These are phyloP conservation scores for Autographa pulchrina DNA, from an alignment of 2,888 invertebrate species.

Conservation along the genomic window DNA sequence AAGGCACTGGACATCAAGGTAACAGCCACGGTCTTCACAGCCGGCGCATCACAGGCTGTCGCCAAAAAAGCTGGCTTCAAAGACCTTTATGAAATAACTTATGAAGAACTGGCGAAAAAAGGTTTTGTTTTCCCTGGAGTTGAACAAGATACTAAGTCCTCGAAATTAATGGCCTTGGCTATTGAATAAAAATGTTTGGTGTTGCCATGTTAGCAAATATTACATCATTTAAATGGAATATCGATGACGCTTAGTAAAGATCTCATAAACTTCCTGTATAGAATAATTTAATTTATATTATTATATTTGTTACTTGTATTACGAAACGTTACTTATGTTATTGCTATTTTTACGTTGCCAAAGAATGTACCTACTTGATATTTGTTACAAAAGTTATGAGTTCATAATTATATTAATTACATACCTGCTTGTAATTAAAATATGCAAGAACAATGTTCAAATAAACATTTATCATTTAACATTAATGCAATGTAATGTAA, in stretches of 20 bases:
- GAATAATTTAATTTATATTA: no score
- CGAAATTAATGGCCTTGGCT: conserved; percentile 82
- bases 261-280: neutral
- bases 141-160: conserved; percentile 78
- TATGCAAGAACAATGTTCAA: no score
- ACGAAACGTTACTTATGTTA: neutral
- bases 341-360: neutral
- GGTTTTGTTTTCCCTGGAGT: conserved; percentile 82
- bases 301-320: neutral
- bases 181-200: conserved; percentile 63
- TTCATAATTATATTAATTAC: no score
- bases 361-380: conserved; percentile 30
- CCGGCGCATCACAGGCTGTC: conserved; percentile 85
- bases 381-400: neutral
- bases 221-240: conserved; percentile 12
- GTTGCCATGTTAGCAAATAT: conserved; percentile 8
- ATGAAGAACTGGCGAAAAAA: conserved; percentile 81
- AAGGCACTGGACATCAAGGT: conserved; percentile 83
- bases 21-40: conserved; percentile 88
- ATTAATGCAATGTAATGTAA: no score
- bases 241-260: neutral
- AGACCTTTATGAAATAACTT: conserved; percentile 79
- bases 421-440: no score
- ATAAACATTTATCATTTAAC: no score
- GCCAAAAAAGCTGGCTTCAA: conserved; percentile 86